Evolutionary conservation across 1,140 invertebrate genomes (phyloP).

Genomic region (Tetragonula clypearis): DNA sequence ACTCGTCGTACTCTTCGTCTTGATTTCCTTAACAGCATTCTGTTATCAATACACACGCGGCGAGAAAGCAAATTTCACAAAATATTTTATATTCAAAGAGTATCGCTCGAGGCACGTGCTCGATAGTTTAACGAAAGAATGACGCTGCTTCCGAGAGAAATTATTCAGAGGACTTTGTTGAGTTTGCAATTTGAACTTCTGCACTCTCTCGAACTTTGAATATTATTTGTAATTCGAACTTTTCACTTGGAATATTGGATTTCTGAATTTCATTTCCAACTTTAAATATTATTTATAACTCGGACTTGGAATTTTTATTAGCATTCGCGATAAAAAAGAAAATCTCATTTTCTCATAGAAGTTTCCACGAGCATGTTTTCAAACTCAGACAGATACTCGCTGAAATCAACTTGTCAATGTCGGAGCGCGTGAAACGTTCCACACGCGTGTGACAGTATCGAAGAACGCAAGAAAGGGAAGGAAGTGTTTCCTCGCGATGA

Average conservation of each 20-base stretch:
- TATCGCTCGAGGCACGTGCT: not conserved
- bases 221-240: too few relatives aligned
- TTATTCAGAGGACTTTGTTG: not conserved
- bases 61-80: not conserved
- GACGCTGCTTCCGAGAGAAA: not conserved
- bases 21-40: not conserved
- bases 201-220: not conserved
- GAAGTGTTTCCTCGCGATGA: not conserved
- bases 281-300: not conserved
- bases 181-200: not conserved
- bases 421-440: not conserved
- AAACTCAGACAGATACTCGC: not conserved
- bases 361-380: not conserved
- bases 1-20: not conserved
- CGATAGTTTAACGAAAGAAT: not conserved
- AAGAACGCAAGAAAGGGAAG: not conserved
- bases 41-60: not conserved
- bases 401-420: not conserved
- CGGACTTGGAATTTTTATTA: not conserved
- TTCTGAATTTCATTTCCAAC: not conserved
- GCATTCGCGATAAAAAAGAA: not conserved
- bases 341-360: not conserved
- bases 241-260: too few relatives aligned
- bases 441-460: not conserved
- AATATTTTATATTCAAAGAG: not conserved